Evolutionary conservation across 1,140 invertebrate genomes (phyloP).

Genomic region (Aricia agestis): DNA sequence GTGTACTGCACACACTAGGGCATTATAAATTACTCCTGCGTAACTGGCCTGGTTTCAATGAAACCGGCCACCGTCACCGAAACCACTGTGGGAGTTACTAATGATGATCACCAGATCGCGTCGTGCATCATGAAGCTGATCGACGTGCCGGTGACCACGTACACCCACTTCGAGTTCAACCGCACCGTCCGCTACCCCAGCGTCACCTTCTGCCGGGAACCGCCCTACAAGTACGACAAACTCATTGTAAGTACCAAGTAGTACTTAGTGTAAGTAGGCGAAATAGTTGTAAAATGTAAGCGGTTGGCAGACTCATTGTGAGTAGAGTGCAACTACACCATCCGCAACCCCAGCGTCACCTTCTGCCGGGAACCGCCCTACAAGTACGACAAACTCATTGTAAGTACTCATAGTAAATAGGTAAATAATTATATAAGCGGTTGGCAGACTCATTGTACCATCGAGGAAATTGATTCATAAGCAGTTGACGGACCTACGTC

Average conservation of each 20-base stretch:
- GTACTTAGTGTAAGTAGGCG: too few species aligned
- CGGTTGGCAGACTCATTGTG: too few species aligned
- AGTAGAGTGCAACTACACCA: conserved; percentile 77
- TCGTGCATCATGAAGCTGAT: conserved; percentile 77
- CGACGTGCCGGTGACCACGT: conserved; percentile 78
- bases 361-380: conserved; percentile 79
- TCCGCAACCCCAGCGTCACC: conserved; percentile 79
- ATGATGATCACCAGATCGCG: conserved; percentile 58
- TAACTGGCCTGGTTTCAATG: too few species aligned
- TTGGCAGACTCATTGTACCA: too few species aligned
- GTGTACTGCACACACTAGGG: too few species aligned
- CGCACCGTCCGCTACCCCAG: conserved; percentile 79
- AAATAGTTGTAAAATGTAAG: too few species aligned
- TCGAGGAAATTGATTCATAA: too few species aligned
- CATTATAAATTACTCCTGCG: too few species aligned
- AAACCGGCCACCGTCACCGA: too few species aligned
- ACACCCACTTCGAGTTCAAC: conserved; percentile 79
- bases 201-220: conserved; percentile 79
- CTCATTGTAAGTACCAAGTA: conserved; percentile 62
- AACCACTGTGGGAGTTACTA: too few species aligned
- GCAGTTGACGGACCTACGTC: too few species aligned
- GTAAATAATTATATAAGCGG: too few species aligned
- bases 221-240: conserved; percentile 77
- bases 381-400: conserved; percentile 47
- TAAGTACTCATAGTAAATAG: neutral